Evolutionary conservation across 2,113 vertebrate genomes (phyloP), one percentile per base, ranked within the genome.

Genomic region (Caranx melampygus): DNA sequence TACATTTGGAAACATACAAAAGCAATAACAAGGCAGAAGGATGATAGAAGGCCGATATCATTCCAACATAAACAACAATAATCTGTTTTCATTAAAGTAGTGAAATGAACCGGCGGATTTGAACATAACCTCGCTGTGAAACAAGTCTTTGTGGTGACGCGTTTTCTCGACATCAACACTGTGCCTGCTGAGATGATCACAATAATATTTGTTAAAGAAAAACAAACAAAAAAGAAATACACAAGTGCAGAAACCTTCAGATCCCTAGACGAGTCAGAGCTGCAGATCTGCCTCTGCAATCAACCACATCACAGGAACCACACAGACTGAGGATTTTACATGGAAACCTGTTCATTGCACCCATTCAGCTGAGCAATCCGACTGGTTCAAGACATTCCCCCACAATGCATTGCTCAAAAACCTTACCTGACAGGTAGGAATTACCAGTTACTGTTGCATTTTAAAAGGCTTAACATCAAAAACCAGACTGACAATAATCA

Each of bases 1-100:
- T 83, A 92, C 76, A 86, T 78, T 87, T 90, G 77, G 72, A 84
- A 91, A 87, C 86, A 90, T 89, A 92, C 83, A 90, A 91, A 91
- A 91, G 85, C 75, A 85, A 89, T 42, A 87, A 88, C 84, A 90
- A 92, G 81, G 86, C 91, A 90, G 77, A 79, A 84, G 78, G 59
- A 87, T 82, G 85, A 91, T 64, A 75, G 75, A 88, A 89, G 84
- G 83, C 82, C 76, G 37, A 64, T 60, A 66, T 85, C 84, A 74
- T 85, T 87, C 75, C 69, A 64, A 90, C 83, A 63, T 78, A 13
- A 81, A 85, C 73, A 75, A 79, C 70, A 72, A 86, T 63, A 73
- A 76, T 69, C 69, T 65, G 72, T 73, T 40, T 66, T 60, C 59
- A 52, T 34, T 63, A 12, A 33, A 82, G 82, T 49, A 75, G 61